Base-by-base conservation (phyloP, 2,888 invertebrate genomes). In the Odontocerum albicorne region DNA sequence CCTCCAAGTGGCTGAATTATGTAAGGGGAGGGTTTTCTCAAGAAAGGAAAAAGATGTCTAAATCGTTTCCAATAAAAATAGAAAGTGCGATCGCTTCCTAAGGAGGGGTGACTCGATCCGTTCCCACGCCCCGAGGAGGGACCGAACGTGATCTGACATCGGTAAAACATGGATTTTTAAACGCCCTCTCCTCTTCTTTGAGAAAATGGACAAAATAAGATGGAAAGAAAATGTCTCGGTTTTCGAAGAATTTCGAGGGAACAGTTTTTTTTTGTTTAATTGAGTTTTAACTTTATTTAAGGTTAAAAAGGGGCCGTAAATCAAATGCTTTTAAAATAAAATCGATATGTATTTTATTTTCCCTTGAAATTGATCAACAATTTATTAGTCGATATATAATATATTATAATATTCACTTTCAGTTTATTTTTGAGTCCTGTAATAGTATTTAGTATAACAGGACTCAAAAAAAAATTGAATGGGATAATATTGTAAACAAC, bases 1-100 rank as follows among this genome's bases (percentile, higher is more conserved):
- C 42, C 4, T 6, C 32, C 33, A 46, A 35, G 46, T 46, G 27
- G 27, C 39, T 39, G 16, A 32, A 49, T 19, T 31, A 21, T n/a
- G 32, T 12, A 16, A 44, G 17, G 20, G 43, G 32, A 35, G 51
- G 42, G 40, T 40, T 7, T 32, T 21, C 16, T 20, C 39, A 35
- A 36, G 52, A 51, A 42, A 47, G 49, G 45, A 19, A 42, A 16
- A 44, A 60, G 55, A 60, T 53, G 60, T 60, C 60, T 60, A 60
- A 60, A 60, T 60, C 60, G 60, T 60, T 60, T 52, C 60, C 60
- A 60, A 60, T 60, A 57, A 60, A 60, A 60, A 57, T 52, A 57
- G 57, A 52, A 55, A 42, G 42, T 20, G 47, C 16, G 50, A 55
- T 49, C 51, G 36, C 56, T 46, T 51, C 49, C 53, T 45, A 47